phyloP scores from a whole-genome alignment of 1,140 invertebrate species.

The Macrocentrus cingulum region DNA sequence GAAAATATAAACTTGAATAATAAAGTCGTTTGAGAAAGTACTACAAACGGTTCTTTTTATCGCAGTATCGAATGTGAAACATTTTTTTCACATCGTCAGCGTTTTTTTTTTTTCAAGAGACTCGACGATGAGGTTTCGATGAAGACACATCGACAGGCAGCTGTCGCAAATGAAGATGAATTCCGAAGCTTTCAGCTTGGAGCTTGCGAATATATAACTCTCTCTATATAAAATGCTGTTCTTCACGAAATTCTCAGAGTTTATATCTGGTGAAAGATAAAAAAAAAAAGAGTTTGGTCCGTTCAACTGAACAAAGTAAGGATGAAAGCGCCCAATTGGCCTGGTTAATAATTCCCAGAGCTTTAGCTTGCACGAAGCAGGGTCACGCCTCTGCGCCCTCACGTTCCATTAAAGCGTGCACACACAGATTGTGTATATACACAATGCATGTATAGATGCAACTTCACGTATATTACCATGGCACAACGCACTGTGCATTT shows the following conservation, averaged over 20 bases:
- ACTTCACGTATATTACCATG: slow-evolving; percentile 15
- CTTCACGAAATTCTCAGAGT: background rate
- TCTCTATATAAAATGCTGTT: too few relatives aligned
- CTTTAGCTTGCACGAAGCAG: background rate
- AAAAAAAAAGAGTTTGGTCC: background rate
- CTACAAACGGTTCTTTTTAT: too few relatives aligned
- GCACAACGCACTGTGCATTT: slow-evolving; percentile 12
- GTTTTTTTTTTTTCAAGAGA: too few relatives aligned
- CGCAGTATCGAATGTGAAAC: too few relatives aligned
- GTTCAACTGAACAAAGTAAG: too few relatives aligned
- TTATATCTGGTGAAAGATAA: background rate
- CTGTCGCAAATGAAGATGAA: background rate
- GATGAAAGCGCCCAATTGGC: slow-evolving; percentile 2
- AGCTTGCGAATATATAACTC: too few relatives aligned
- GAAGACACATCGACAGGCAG: slow-evolving; percentile 2
- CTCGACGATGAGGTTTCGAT: background rate
- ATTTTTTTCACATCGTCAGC: too few relatives aligned
- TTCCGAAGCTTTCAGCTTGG: too few relatives aligned
- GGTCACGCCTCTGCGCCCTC: slow-evolving; percentile 5
- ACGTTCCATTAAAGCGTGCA: slow-evolving; percentile 19
- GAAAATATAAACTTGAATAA: too few relatives aligned
- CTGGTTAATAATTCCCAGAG: slow-evolving; percentile 21
- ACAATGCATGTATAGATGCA: slow-evolving; percentile 8
- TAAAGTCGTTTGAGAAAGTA: too few relatives aligned
- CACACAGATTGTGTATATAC: slow-evolving; percentile 10